Percentiles rank a stretch among this genome's conserved stretches.
These are phyloP conservation scores for Heterocephalus glaber DNA, from an alignment of 2,113 vertebrate species.

Conservation along the genomic window DNA sequence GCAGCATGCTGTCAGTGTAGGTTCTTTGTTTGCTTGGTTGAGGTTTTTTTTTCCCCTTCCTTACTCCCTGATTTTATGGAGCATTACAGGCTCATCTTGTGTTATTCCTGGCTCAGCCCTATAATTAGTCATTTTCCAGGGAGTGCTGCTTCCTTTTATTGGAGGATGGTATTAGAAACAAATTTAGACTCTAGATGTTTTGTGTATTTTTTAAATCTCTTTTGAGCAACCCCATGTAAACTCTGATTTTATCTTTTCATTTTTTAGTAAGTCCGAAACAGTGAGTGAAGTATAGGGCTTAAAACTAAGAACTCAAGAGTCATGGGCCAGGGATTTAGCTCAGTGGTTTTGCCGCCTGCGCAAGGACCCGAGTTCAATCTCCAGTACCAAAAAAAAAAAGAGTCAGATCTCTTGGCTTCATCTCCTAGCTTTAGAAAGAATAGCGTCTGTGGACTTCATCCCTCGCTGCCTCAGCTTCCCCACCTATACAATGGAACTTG, in stretches of 20 bases:
- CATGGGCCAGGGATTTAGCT: too few species aligned
- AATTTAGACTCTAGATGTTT: background rate
- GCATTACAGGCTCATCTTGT: background rate
- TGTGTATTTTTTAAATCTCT: background rate
- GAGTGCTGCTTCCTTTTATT: background rate
- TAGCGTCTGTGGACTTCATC: background rate
- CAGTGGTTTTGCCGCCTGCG: too few species aligned
- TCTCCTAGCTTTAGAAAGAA: background rate
- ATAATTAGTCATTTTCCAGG: background rate
- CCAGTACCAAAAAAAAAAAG: too few species aligned
- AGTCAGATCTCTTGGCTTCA: background rate
- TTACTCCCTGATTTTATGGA: background rate
- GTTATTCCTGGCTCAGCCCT: background rate
- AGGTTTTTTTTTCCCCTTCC: background rate
- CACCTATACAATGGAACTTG: background rate
- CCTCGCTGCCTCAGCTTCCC: background rate
- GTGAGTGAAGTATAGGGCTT: background rate
- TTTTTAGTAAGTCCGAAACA: background rate
- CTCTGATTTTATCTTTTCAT: background rate
- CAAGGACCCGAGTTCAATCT: too few species aligned
- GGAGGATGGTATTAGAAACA: background rate
- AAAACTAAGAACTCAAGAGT: background rate
- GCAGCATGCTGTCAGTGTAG: background rate
- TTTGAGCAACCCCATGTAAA: background rate
- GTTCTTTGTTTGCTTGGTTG: background rate